A percentile compares a stretch with the other conserved stretches of the same genome.
Evolutionary conservation across 2,888 invertebrate species (phyloP).

Genomic region (Troides oblongomaculatus): DNA sequence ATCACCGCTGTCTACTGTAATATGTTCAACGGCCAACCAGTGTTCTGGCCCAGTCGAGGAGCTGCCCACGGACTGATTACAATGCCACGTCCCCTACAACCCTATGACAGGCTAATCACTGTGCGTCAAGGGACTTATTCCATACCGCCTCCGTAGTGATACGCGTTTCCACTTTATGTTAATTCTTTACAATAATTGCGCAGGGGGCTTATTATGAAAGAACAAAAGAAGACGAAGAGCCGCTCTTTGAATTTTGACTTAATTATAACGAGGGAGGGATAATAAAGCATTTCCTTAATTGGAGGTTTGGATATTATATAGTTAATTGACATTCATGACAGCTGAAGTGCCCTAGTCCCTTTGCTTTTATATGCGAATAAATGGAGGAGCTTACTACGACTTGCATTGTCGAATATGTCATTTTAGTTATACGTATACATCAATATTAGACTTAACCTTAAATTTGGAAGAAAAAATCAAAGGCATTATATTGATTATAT

Average conservation of each 20-base stretch:
- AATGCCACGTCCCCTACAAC: slow-evolving; percentile 48
- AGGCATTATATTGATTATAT: too few relatives aligned
- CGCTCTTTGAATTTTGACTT: slow-evolving; percentile 12
- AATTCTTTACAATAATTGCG: slow-evolving; percentile 28
- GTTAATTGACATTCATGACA: slow-evolving; percentile 10
- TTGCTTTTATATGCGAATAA: neutral
- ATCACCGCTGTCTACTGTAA: neutral
- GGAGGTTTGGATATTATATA: slow-evolving; percentile 5
- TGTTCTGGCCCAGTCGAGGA: slow-evolving; percentile 30
- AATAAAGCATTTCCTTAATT: slow-evolving; percentile 18
- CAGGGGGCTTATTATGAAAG: slow-evolving; percentile 29
- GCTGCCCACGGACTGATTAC: slow-evolving; percentile 53
- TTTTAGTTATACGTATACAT: too few relatives aligned
- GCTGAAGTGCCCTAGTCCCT: slow-evolving; percentile 2
- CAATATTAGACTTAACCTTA: too few relatives aligned
- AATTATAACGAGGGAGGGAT: slow-evolving; percentile 8
- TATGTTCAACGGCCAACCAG: neutral
- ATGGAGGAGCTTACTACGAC: too few relatives aligned
- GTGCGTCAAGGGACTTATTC: slow-evolving; percentile 55
- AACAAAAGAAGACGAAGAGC: slow-evolving; percentile 24
- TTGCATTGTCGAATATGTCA: too few relatives aligned
- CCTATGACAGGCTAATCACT: slow-evolving; percentile 67
- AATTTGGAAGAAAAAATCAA: too few relatives aligned
- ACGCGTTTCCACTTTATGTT: slow-evolving; percentile 27
- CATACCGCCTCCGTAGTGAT: slow-evolving; percentile 34